Evolutionary conservation across 2,888 invertebrate species (phyloP).

Genomic region (Drosophila formosana): DNA sequence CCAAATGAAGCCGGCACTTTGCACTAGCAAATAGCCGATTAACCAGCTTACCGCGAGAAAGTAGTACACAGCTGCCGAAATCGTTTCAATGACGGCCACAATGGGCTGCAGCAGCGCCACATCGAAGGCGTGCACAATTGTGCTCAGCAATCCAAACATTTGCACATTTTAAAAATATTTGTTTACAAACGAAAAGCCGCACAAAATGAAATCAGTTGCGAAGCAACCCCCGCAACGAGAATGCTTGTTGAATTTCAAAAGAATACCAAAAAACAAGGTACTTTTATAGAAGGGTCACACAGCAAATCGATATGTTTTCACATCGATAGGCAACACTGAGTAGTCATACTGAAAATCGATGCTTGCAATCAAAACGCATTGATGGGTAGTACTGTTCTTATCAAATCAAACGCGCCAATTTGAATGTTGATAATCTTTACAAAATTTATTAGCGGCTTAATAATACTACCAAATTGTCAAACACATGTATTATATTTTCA

Average conservation of each 20-base stretch:
- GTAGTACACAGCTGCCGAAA: conserved; percentile 41
- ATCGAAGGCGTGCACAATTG: conserved; percentile 39
- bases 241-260: not conserved
- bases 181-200: conserved; percentile 9
- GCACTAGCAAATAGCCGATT: conserved; percentile 55
- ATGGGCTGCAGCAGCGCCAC: conserved; percentile 46
- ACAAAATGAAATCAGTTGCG: conserved; percentile 26
- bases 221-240: conserved; percentile 6
- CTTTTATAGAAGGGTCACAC: not conserved
- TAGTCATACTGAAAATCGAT: not conserved
- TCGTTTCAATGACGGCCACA: conserved; percentile 24
- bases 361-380: not conserved
- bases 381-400: not conserved
- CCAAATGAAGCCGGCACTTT: conserved; percentile 32
- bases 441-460: conserved; percentile 3
- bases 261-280: not conserved
- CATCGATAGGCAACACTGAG: not conserved
- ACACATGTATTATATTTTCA: not conserved
- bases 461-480: conserved; percentile 7
- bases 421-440: not conserved
- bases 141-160: conserved; percentile 45
- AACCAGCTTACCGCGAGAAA: conserved; percentile 53
- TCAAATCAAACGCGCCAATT: not conserved
- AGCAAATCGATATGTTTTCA: not conserved
- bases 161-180: conserved; percentile 27